Percentiles rank a stretch among this genome's conserved stretches.
Conservation (phyloP, 2,113 vertebrate species). For the Verasper variegatus region DNA sequence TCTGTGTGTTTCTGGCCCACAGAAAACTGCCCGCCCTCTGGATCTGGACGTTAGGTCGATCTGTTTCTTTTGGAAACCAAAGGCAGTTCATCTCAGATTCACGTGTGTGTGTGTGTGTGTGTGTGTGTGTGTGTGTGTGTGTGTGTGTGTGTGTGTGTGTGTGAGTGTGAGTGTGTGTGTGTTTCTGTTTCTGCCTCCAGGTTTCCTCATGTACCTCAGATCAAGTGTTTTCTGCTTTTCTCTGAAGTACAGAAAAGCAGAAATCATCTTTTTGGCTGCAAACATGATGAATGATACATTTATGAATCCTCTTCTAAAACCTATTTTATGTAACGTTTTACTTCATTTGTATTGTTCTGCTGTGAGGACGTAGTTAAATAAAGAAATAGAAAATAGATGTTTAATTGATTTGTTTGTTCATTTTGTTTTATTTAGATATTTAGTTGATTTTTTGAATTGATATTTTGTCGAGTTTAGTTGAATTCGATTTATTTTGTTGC, state of each 20-base stretch:
- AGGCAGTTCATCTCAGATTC: neutral
- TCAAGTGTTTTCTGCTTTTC: neutral
- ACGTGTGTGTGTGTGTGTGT: neutral
- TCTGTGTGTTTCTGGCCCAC: slow-evolving; percentile 23
- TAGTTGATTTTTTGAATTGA: too few species aligned
- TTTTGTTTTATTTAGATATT: neutral
- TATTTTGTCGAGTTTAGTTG: too few species aligned
- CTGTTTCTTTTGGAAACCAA: neutral
- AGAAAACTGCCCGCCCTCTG: slow-evolving; percentile 71
- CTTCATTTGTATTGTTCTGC: slow-evolving; percentile 4
- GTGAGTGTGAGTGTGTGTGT: neutral
- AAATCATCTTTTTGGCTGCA: neutral
- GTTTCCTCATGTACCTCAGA: slow-evolving; percentile 8
- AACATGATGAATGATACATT: slow-evolving; percentile 6
- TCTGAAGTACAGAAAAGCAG: neutral
- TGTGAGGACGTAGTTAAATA: slow-evolving; percentile 16
- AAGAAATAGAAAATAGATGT: slow-evolving; percentile 1
- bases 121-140: neutral
- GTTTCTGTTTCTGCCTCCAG: slow-evolving; percentile 7
- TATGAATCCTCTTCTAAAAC: neutral
- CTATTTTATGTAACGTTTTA: neutral
- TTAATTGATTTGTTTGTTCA: neutral
- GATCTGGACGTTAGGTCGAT: slow-evolving; percentile 47
- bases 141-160: neutral
- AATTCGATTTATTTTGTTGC: too few species aligned